These are phyloP conservation scores for Pycnomerus fuliginosus DNA, from an alignment of 2,888 invertebrate genomes.

Conservation along the genomic window DNA sequence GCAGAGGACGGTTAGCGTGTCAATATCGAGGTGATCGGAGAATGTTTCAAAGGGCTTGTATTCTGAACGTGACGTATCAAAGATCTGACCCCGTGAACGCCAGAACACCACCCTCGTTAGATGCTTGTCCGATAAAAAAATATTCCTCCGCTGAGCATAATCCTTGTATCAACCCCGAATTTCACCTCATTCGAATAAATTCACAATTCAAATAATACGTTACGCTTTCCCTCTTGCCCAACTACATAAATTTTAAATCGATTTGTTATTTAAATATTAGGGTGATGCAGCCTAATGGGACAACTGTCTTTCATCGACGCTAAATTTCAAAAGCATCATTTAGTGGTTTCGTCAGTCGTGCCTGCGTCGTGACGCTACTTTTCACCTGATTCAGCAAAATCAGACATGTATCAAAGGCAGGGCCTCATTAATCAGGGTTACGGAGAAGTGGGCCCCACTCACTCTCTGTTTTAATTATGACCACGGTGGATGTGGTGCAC, in stretches of 20 bases:
- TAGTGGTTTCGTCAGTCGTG: not conserved
- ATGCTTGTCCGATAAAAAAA: slow-evolving; percentile 47
- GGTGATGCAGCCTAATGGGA: not conserved
- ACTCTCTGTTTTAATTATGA: too few relatives aligned
- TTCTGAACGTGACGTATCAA: slow-evolving; percentile 49
- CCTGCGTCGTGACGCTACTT: not conserved
- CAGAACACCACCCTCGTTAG: slow-evolving; percentile 41
- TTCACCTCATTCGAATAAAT: slow-evolving; percentile 7
- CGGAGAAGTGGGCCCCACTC: not conserved
- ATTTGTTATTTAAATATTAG: not conserved
- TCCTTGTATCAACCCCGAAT: slow-evolving; percentile 11
- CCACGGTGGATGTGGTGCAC: too few relatives aligned
- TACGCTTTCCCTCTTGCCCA: too few relatives aligned
- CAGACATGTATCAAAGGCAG: slow-evolving; percentile 2
- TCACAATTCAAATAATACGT: slow-evolving; percentile 7
- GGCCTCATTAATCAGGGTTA: slow-evolving; percentile 2
- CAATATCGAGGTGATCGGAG: slow-evolving; percentile 39
- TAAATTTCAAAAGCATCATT: not conserved
- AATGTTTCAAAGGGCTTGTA: slow-evolving; percentile 35
- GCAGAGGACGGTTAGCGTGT: slow-evolving; percentile 32
- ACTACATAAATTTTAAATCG: too few relatives aligned
- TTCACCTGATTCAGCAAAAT: slow-evolving; percentile 5
- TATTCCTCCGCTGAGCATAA: slow-evolving; percentile 26
- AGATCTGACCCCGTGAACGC: slow-evolving; percentile 45
- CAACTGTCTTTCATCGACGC: not conserved